phyloP scores from a whole-genome alignment of 2,113 vertebrate species.

The Recurvirostra avosetta region DNA sequence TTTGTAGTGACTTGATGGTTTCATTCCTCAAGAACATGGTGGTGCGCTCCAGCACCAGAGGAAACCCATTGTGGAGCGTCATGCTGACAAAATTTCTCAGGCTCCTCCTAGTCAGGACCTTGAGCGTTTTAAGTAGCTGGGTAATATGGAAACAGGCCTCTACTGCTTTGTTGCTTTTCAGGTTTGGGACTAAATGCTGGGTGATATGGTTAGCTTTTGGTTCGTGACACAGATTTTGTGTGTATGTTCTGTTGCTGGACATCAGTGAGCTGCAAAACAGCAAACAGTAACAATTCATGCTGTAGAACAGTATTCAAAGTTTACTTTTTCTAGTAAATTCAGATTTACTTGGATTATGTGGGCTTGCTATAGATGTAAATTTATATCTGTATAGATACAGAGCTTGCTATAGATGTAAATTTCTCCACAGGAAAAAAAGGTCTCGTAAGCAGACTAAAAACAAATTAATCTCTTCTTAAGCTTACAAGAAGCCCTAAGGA shows the following conservation, averaged over 20 bases:
- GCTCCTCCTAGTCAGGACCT: background rate
- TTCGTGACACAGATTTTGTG: background rate
- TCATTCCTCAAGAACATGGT: background rate
- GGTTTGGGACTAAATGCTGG: background rate
- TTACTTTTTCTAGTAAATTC: background rate
- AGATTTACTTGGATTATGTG: background rate
- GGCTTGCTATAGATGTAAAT: background rate
- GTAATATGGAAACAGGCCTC: background rate
- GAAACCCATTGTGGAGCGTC: background rate
- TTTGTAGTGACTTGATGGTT: background rate
- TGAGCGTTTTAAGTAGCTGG: background rate
- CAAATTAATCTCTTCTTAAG: background rate
- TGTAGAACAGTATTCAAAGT: background rate
- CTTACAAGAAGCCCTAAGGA: background rate
- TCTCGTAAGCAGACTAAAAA: background rate
- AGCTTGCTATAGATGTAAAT: background rate
- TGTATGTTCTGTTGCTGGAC: background rate
- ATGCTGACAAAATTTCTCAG: background rate
- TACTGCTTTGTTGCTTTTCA: background rate
- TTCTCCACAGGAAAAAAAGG: background rate
- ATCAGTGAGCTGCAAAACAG: background rate
- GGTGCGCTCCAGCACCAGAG: background rate
- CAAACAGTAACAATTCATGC: background rate
- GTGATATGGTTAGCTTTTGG: rapidly evolving
- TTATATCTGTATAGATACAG: no score